A percentile compares a stretch with the other conserved stretches of the same genome.
Evolutionary conservation across 2,113 vertebrate species (phyloP).

Genomic region (Oplegnathus fasciatus): DNA sequence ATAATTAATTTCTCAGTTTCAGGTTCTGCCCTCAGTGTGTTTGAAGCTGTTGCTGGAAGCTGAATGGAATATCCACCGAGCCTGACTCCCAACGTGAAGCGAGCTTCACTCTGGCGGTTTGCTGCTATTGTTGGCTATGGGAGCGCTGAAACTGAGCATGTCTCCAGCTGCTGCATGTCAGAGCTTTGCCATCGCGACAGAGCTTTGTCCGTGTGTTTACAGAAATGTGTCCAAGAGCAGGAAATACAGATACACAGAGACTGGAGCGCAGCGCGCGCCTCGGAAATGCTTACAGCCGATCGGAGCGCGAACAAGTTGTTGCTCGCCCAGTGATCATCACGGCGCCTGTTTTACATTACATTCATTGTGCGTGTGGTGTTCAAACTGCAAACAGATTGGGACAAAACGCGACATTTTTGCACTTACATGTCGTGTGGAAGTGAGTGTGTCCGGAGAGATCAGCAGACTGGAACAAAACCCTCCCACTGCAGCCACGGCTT

Average conservation of each 20-base stretch:
- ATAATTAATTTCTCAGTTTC: no score
- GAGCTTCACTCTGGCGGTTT: background rate
- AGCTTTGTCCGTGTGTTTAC: background rate
- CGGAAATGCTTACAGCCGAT: background rate
- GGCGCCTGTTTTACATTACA: accelerated
- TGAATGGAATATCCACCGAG: background rate
- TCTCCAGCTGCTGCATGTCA: background rate
- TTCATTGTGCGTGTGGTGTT: background rate
- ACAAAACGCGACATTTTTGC: background rate
- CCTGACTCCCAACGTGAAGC: background rate
- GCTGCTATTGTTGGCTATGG: no score
- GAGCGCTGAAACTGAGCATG: background rate
- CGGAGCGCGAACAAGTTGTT: background rate
- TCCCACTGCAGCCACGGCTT: slow-evolving; percentile 22
- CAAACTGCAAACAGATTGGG: background rate
- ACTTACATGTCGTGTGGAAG: slow-evolving; percentile 48
- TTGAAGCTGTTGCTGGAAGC: background rate
- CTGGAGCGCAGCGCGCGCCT: background rate
- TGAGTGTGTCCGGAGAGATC: background rate
- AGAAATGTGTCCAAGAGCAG: background rate
- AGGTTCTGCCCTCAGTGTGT: background rate
- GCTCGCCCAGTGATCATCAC: background rate
- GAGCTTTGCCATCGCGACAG: background rate
- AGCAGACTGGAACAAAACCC: slow-evolving; percentile 39
- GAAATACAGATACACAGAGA: background rate